These are phyloP conservation scores for Trigoniulus corallinus DNA, from an alignment of 1,140 invertebrate species.

Conservation along the genomic window DNA sequence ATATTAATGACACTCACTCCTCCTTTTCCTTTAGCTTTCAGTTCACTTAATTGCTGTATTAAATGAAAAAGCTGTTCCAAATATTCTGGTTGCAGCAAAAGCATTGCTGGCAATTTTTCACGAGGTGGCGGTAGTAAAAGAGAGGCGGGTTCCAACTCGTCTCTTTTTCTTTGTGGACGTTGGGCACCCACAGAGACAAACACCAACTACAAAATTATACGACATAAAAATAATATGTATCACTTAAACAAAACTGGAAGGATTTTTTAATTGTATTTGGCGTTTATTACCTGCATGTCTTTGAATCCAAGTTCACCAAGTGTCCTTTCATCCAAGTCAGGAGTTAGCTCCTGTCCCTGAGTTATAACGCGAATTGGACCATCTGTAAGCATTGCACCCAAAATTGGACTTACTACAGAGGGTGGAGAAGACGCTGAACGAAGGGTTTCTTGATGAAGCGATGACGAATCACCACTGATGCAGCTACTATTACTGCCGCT, in stretches of 20 bases:
- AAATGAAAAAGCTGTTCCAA: slow-evolving; percentile 78
- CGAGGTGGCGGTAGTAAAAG: slow-evolving; percentile 58
- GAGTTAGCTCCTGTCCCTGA: slow-evolving; percentile 77
- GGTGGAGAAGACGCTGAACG: not conserved
- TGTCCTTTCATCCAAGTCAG: slow-evolving; percentile 83
- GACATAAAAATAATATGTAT: not conserved
- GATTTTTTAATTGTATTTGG: too few relatives aligned
- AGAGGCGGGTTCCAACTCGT: slow-evolving; percentile 49
- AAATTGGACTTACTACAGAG: slow-evolving; percentile 20
- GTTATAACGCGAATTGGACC: slow-evolving; percentile 80
- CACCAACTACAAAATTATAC: slow-evolving; percentile 42
- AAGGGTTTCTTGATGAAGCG: too few relatives aligned
- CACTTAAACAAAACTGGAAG: too few relatives aligned
- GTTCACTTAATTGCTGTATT: slow-evolving; percentile 62
- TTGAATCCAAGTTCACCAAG: slow-evolving; percentile 80
- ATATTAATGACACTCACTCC: slow-evolving; percentile 30
- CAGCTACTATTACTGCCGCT: not conserved
- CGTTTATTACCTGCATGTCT: slow-evolving; percentile 37
- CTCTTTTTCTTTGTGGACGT: slow-evolving; percentile 44
- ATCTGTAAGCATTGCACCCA: slow-evolving; percentile 39
- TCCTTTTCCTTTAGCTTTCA: slow-evolving; percentile 45
- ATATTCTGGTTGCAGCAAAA: slow-evolving; percentile 65
- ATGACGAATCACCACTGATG: not conserved
- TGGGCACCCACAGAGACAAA: slow-evolving; percentile 73
- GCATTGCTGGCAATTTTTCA: slow-evolving; percentile 62